Evolutionary conservation across 2,113 vertebrate genomes (phyloP), one percentile per base, ranked within the genome.

Genomic region (Oriolus oriolus): DNA sequence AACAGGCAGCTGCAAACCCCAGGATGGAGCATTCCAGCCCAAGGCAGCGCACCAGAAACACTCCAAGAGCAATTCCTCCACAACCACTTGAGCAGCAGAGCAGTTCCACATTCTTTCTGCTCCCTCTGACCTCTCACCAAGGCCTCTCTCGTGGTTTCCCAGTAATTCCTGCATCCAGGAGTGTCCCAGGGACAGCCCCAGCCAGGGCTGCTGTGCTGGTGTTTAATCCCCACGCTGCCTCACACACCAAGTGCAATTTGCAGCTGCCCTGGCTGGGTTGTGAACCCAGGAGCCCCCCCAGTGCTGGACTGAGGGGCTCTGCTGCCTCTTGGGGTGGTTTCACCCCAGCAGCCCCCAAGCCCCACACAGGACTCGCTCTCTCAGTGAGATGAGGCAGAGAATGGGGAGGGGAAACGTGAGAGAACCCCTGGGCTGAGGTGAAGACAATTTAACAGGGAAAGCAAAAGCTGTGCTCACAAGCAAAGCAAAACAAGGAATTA

Each of bases 11-110:
- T 73, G 63, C 79, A 79, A 75, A 44, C 13, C 41, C 50, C 71
- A 54, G 37, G 12, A 21, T 6, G 13, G 0, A 49, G 89, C 35
- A 9, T 11, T 77, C 59, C 5, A 3, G 60, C 47, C 70, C 49
- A 3, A 6, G 35, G 37, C 41, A 52, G 63, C 0, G 0, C 21
- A 20, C 24, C 68, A 54, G 41, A 26, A 74, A 44, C 15, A 12
- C 41, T 49, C 73, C 50, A 22, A 35, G 26, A 66, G 57, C 45
- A 47, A 42, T 24, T 14, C 65, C 61, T 53, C 7, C 56, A 41
- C 15, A 27, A 13, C 16, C 61, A 9, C 42, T 8, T 4, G 1
- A 64, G 84, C 78, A 75, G 26, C 10, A 31, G 45, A 74, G 71
- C 49, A 24, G 41, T 22, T 63, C 80, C 84, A 19, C 1, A 3